These are phyloP conservation scores for Atethmia centrago DNA, from an alignment of 2,888 invertebrate genomes.

Conservation along the genomic window DNA sequence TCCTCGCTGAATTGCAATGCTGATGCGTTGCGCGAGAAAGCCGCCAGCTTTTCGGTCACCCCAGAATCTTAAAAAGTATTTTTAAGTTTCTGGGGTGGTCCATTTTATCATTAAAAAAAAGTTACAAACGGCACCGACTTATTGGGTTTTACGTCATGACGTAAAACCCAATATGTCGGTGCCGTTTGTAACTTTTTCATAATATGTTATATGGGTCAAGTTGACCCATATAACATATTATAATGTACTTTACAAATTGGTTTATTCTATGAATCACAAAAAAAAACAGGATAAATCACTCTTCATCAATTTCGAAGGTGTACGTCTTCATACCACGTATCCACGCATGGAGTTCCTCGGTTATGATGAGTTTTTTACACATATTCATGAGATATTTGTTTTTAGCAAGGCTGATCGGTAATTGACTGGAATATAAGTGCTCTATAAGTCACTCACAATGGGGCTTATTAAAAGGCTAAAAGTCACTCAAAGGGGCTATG, in stretches of 20 bases:
- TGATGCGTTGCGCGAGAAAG: no score
- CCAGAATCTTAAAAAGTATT: not conserved
- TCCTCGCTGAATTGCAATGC: no score
- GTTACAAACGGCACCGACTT: not conserved
- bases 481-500: no score
- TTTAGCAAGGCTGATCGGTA: no score
- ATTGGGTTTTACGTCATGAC: not conserved
- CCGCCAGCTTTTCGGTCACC: no score
- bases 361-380: not conserved
- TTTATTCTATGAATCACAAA: not conserved
- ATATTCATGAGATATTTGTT: not conserved
- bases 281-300: not conserved
- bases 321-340: not conserved
- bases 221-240: no score
- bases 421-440: constrained; percentile 3
- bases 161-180: no score
- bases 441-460: no score
- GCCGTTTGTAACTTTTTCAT: no score
- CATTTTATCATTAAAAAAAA: not conserved
- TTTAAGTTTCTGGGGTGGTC: not conserved
- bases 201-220: no score
- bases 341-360: not conserved
- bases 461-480: no score
- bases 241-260: not conserved
- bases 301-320: not conserved